Base-by-base conservation (phyloP, 2,797 vertebrate species). In the Coregonus ussuriensis region DNA sequence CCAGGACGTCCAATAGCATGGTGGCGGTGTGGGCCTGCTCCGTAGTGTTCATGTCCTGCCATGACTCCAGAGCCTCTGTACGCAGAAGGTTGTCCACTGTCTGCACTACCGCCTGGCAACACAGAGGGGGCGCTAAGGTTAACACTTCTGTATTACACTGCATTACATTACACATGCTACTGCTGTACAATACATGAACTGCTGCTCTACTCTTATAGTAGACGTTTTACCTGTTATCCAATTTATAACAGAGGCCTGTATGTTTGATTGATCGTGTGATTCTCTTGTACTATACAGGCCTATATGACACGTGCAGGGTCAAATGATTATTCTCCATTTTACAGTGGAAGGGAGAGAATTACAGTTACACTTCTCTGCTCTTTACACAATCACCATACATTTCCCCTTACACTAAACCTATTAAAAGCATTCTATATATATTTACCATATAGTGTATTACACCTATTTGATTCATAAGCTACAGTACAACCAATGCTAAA, bases 11-110 rank as follows among this genome's bases (percentile, higher is more conserved):
- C 83, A 98, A 91, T 7, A 99, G 92, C 96, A 98, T 96, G 87
- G 97, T 99, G 89, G 97, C 97, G 0, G 96, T 97, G 90, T 98
- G 97, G 4, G 96, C 96, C 89, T 97, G 97, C 90, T 99, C 97
- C 0, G 96, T 96, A 84, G 91, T 94, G 78, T 97, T 98, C 97
- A 98, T 98, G 91, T 98, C 97, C 87, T 96, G 95, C 97, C 97
- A 98, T 0, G 97, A 97, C 82, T 97, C 95, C 62, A 98, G 91
- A 0, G 96, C 96, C 79, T 98, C 97, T 0, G 94, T 93, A 0
- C 96, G 95, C 81, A 99, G 91, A 62, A 99, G 89, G 85, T 99
- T 99, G 84, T 98, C 96, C 84, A 99, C 96, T 0, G 96, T 98
- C 88, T 97, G 96, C 78, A 98, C 96, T 88, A 98, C 96, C 13